Evolutionary conservation across 1,140 invertebrate genomes (phyloP).

Genomic region (Megalonaias nervosa): DNA sequence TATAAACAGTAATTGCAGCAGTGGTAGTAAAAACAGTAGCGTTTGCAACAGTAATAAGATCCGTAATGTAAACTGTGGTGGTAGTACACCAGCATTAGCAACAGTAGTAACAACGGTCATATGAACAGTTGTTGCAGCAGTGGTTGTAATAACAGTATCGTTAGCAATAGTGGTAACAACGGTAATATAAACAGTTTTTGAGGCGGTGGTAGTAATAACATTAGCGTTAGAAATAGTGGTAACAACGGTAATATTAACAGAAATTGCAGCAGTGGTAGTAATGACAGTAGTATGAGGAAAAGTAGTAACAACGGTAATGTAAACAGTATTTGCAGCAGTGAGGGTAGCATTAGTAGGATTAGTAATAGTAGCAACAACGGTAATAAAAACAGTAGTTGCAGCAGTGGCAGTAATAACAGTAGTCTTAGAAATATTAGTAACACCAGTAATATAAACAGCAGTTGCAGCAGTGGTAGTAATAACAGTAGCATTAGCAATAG

Average conservation of each 20-base stretch:
- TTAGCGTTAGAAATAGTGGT: conserved; percentile 22
- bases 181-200: conserved; percentile 21
- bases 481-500: conserved; percentile 25
- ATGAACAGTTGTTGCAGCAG: conserved; percentile 32
- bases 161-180: conserved; percentile 27
- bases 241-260: conserved; percentile 17
- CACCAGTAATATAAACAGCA: too few species aligned
- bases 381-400: conserved; percentile 8
- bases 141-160: conserved; percentile 32
- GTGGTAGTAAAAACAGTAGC: too few species aligned
- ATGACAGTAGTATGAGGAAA: conserved; percentile 61
- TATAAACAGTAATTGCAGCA: too few species aligned
- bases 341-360: conserved; percentile 10
- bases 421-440: too few species aligned
- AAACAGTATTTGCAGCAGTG: conserved; percentile 13
- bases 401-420: conserved; percentile 22
- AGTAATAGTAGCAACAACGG: conserved; percentile 14
- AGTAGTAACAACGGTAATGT: conserved; percentile 37
- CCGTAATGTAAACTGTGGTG: too few species aligned
- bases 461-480: conserved; percentile 28
- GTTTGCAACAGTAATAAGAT: too few species aligned
- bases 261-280: conserved; percentile 38
- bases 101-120: conserved; percentile 32
- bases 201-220: conserved; percentile 18
- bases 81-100: conserved; percentile 21